phyloP scores from a whole-genome alignment of 2,113 vertebrate genomes.

The Fukomys damarensis region DNA sequence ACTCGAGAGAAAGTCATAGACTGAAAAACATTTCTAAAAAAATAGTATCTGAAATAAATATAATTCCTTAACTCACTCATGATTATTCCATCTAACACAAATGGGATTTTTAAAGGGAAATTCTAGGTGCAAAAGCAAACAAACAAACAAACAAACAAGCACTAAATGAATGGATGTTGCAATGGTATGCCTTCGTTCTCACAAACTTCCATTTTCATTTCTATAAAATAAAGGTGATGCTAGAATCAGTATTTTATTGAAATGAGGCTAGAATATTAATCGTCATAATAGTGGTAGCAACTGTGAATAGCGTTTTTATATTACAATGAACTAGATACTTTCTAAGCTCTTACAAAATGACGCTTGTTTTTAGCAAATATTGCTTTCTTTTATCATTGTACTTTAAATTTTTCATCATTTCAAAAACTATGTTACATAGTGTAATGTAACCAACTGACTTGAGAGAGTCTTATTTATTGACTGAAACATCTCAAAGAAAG shows the following conservation, averaged over 20 bases:
- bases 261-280: not conserved
- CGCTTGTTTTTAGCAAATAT: not conserved
- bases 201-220: not conserved
- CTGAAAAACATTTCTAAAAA: not conserved
- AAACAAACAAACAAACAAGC: no score
- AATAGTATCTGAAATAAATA: not conserved
- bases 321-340: not conserved
- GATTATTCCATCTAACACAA: no score
- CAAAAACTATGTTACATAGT: not conserved
- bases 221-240: not conserved
- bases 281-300: not conserved
- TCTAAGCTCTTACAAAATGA: not conserved
- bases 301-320: not conserved
- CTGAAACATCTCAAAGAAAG: not conserved
- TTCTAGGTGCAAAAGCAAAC: not conserved
- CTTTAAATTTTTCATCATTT: not conserved
- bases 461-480: not conserved
- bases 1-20: not conserved
- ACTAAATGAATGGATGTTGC: not conserved
- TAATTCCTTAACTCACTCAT: not conserved
- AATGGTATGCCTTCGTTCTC: not conserved
- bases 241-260: not conserved
- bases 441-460: slow-evolving; percentile 7
- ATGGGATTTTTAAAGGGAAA: not conserved
- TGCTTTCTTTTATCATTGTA: not conserved